Conservation (phyloP, 1,140 invertebrate species). For the Zaprionus inermis region DNA sequence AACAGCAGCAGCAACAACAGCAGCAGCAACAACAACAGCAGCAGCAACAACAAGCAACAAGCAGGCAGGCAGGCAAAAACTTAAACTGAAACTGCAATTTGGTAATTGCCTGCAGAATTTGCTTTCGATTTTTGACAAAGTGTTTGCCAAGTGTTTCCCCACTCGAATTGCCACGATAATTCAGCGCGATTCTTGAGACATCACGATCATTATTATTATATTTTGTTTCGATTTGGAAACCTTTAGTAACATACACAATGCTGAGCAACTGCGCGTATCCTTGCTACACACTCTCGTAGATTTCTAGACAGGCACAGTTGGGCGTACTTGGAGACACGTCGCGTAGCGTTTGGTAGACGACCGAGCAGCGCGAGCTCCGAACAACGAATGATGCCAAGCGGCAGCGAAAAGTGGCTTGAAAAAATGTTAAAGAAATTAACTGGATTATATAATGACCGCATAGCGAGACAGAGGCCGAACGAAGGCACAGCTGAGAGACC, state of each 20-base stretch:
- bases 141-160: conserved; percentile 1
- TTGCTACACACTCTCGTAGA: background rate
- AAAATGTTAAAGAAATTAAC: conserved; percentile 81
- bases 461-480: conserved; percentile 9
- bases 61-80: background rate
- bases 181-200: background rate
- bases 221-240: too few species aligned
- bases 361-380: conserved; percentile 67
- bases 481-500: conserved; percentile 21
- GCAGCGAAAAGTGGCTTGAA: conserved; percentile 60
- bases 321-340: background rate
- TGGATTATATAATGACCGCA: conserved; percentile 77
- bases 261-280: conserved; percentile 1
- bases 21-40: background rate
- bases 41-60: background rate
- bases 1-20: background rate
- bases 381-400: conserved; percentile 73
- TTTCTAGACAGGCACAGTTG: background rate
- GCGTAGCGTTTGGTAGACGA: conserved; percentile 38
- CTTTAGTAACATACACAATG: background rate
- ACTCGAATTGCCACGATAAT: background rate
- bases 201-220: background rate
- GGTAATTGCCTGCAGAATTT: conserved; percentile 14
- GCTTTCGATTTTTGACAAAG: conserved; percentile 9
- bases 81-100: conserved; percentile 7